Percentiles rank a stretch among this genome's conserved stretches.
Evolutionary conservation across 2,888 invertebrate genomes (phyloP).

Genomic region (Epiblema foenella): DNA sequence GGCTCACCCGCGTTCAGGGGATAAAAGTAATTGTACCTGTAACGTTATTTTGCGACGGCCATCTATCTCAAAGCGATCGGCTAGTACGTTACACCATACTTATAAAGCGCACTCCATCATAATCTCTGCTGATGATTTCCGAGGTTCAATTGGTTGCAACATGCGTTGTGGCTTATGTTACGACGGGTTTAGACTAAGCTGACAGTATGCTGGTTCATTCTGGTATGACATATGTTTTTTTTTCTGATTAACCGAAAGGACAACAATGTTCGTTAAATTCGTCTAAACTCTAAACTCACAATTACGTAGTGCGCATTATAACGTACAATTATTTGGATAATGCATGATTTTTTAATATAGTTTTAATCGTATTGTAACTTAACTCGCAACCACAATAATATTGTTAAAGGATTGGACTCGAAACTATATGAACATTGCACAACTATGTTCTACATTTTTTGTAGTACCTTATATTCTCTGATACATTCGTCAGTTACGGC

Average conservation of each 20-base stretch:
- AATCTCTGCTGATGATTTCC: no score
- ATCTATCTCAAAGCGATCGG: no score
- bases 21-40: no score
- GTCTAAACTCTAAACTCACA: no score
- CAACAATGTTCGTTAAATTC: neutral
- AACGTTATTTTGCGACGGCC: no score
- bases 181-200: neutral
- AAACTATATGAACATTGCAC: neutral
- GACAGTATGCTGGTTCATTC: neutral
- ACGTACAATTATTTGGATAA: neutral
- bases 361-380: constrained; percentile 14
- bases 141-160: neutral
- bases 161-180: neutral
- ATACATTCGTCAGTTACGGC: neutral
- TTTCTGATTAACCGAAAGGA: neutral
- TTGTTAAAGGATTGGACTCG: constrained; percentile 10
- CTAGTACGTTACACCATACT: no score
- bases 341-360: constrained; percentile 5
- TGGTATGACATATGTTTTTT: neutral
- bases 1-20: no score
- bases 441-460: neutral
- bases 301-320: neutral
- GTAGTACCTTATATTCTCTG: neutral
- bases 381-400: constrained; percentile 2
- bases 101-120: no score